Evolutionary conservation across 2,888 invertebrate genomes (phyloP).

Genomic region (Acanthosoma haemorrhoidale): DNA sequence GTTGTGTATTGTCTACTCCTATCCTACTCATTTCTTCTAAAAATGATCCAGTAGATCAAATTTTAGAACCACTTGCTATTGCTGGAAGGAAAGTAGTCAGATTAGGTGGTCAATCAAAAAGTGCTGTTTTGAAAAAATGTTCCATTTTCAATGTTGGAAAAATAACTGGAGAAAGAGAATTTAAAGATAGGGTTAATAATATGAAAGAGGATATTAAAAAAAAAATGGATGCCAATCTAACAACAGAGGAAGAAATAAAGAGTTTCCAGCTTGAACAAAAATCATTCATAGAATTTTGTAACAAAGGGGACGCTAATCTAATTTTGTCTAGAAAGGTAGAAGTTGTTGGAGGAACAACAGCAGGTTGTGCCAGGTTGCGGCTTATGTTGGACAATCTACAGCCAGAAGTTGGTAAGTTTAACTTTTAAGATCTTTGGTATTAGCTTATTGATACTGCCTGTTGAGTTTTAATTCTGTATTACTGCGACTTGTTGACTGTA

Average conservation of each 20-base stretch:
- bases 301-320: slow-evolving; percentile 38
- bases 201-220: not conserved
- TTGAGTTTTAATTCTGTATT: too few species aligned
- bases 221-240: not conserved
- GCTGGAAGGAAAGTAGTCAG: slow-evolving; percentile 59
- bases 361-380: slow-evolving; percentile 64
- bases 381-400: slow-evolving; percentile 56
- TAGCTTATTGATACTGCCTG: slow-evolving; percentile 4
- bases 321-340: slow-evolving; percentile 52
- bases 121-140: slow-evolving; percentile 47
- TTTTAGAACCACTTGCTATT: slow-evolving; percentile 61
- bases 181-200: not conserved
- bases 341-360: slow-evolving; percentile 70
- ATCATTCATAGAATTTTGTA: not conserved
- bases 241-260: not conserved
- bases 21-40: slow-evolving; percentile 76
- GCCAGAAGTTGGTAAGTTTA: slow-evolving; percentile 55
- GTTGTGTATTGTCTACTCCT: slow-evolving; percentile 51
- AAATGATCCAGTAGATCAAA: slow-evolving; percentile 81
- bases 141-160: not conserved
- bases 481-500: too few species aligned
- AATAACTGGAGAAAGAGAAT: not conserved
- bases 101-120: slow-evolving; percentile 60
- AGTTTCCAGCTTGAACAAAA: slow-evolving; percentile 43
- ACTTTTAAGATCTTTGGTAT: not conserved